Evolutionary conservation across 2,888 invertebrate genomes (phyloP), one percentile per base, ranked within the genome.

Genomic region (Leptarthrus brevirostris): DNA sequence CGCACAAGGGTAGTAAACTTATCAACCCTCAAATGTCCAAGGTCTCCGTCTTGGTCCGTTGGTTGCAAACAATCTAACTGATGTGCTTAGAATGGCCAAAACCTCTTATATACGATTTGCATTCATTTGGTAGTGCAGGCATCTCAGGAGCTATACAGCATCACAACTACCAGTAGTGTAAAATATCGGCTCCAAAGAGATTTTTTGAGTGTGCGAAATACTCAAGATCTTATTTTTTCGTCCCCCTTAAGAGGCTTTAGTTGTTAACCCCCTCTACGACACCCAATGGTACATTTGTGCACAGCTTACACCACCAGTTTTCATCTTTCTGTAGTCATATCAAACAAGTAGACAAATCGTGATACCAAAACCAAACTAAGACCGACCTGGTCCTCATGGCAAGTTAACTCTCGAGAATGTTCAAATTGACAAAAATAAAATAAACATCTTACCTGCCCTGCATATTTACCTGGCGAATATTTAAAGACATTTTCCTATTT

Each of bases 11-110:
- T 40, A 40, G 40, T 40, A 40, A 20, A 4, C 8, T 14, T 44
- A n/a, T 64, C 10, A 8, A 36, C 36, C 58, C 58, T 66, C 34
- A 64, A 36, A 47, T 24, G 22, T 64, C 44, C 22, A 24, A 26
- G 44, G 47, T 44, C 47, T 47, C 26, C 58, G 72, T 20, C 49
- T 64, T 40, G 22, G 24, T 82, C 82, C 83, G 83, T 83, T 83
- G 81, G 83, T 81, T 81, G 81, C 82, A 82, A 82, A 81, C 82
- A 81, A 80, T 75, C 81, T 80, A 83, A 84, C 84, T 84, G 84
- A 84, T 84, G 79, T 81, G 79, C 76, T 80, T 80, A 80, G 81
- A 83, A 84, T 84, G 83, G 83, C 84, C 84, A 85, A 84, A 84
- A 85, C 82, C 81, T 82, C 84, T 84, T 84, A 83, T 84, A 84